Evolutionary conservation across 2,888 invertebrate genomes (phyloP), one percentile per base, ranked within the genome.

Genomic region (Andrena bucephala): DNA sequence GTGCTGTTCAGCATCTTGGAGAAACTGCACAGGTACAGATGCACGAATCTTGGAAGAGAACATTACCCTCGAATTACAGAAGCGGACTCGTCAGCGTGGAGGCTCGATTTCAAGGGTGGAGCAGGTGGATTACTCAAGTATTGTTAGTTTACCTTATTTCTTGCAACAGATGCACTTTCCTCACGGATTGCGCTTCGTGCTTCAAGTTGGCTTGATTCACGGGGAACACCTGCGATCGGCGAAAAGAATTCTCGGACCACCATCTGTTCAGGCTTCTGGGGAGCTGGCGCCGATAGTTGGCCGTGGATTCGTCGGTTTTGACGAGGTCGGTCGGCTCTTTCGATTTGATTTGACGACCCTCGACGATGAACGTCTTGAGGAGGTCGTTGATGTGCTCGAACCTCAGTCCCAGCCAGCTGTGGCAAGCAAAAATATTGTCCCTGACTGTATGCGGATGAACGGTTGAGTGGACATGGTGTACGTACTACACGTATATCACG

Each of bases 11-110:
- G 0, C n/a, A 20, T 20, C 31, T 77, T 84, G 5, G 87, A 59
- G n/a, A 79, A 50, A 16, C 63, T 62, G 48, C 86, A 87, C 5
- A 91, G 69, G 13, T 90, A 85, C 8, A 90, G 69, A 20, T 81
- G 81, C 5, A 54, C 0, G 4, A 50, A 60, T n/a, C 81, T 81
- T 57, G 0, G 10, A n/a, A 16, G 27, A 16, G 6, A 72, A 20
- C 10, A 27, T 24, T 24, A n/a, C 5, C 3, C 29, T 10, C n/a
- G 60, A 16, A 60, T 31, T 16, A 27, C 24, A n/a, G 20, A 20
- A 7, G 7, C 20, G 20, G 52, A n/a, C n/a, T 20, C 2, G 52
- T 7, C n/a, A 6, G 24, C 4, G 2, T 5, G 7, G 29, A 10
- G 36, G 8, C 8, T 8, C 33, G 8, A 33, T 33, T 33, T 33